Percentiles rank a stretch among this genome's conserved stretches.
Conservation (phyloP, 2,797 vertebrate genomes). For the Cuniculus paca region DNA sequence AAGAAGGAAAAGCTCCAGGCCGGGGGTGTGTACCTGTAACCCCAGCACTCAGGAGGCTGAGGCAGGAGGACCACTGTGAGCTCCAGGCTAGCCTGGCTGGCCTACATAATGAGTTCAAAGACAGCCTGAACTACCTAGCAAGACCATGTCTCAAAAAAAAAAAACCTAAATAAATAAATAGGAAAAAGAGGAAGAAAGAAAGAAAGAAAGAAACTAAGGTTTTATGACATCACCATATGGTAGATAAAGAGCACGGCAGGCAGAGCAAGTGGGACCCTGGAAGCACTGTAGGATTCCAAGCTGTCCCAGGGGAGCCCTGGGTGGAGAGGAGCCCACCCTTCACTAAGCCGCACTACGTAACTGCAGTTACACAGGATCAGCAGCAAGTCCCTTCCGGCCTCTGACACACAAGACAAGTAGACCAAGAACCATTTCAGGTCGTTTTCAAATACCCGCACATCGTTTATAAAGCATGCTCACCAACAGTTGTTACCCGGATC, state of each 20-base stretch:
- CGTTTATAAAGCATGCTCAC: background rate
- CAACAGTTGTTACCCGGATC: background rate
- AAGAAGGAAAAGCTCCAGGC: background rate
- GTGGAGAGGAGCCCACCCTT: background rate
- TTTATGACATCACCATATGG: background rate
- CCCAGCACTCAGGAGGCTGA: background rate
- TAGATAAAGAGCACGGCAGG: background rate
- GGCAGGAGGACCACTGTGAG: background rate
- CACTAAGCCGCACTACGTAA: background rate
- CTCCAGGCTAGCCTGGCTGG: background rate
- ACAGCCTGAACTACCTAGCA: too few species aligned
- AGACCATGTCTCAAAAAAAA: background rate
- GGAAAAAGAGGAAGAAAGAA: background rate
- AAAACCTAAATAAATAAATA: background rate
- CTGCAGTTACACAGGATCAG: background rate
- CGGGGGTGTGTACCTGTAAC: background rate
- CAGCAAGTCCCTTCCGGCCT: background rate
- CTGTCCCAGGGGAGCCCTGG: background rate
- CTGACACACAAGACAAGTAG: background rate
- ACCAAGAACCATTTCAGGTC: background rate
- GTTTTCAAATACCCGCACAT: background rate
- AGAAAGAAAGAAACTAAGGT: background rate
- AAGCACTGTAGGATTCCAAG: background rate
- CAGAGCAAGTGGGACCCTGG: background rate
- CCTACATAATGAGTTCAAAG: background rate